Base-by-base conservation (phyloP, 2,113 vertebrate species). In the Ranitomeya imitator region DNA sequence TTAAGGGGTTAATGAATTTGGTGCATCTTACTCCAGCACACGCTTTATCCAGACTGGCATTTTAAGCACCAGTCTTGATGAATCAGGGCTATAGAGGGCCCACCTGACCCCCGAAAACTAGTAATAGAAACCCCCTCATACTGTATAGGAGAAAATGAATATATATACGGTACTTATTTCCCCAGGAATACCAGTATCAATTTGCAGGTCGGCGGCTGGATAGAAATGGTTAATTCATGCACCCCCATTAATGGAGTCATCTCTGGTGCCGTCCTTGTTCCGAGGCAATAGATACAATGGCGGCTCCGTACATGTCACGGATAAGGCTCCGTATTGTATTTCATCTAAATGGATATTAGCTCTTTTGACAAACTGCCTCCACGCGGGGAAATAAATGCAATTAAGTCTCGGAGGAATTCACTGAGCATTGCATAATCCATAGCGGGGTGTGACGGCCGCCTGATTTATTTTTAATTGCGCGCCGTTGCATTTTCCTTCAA, bases 391-490 rank as follows among this genome's bases (percentile, higher is more conserved):
- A 26, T 45, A 71, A 87, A 87, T 51, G 65, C 65, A 82, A 87
- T 87, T 57, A 87, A 87, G 86, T 52, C 86, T 4, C 79, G 21
- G 45, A 18, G 52, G 86, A 60, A 69, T 55, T 60, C 6, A 26
- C 61, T 9, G 65, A n/a, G 86, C 65, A 16, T 55, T 11, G 31
- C 55, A 6, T 55, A 74, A 87, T 82, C 78, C 79, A 74, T 82
- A 81, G 26, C 67, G 5, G 26, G 52, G 60, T 18, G 61, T 37
- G 67, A 87, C 71, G 65, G 14, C 61, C 1, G 65, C 8, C 79
- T 60, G 86, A 74, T 87, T 87, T 74, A 73, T 87, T 45, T 74
- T 71, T 87, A 87, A 87, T 82, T 82, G 79, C 54, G 7, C 6
- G 23, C 65, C 6, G 8, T 45, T 37, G 63, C 77, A 82, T 74